A percentile compares a stretch with the other conserved stretches of the same genome.
Conservation (phyloP, 1,140 invertebrate species). For the Grapholita molesta region DNA sequence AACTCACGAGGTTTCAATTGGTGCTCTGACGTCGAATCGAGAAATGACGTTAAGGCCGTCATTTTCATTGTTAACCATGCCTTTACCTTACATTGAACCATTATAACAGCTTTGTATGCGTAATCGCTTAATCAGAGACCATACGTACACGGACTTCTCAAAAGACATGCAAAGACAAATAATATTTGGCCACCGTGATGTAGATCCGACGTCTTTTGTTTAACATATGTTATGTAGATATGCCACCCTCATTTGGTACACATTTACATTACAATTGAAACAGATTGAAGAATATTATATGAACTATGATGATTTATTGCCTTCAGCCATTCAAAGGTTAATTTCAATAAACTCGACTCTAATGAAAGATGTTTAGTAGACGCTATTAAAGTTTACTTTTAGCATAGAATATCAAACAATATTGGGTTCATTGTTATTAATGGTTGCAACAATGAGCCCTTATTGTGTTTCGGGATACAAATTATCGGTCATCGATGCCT, state of each 20-base stretch:
- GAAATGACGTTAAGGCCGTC: background rate
- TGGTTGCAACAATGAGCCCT: background rate
- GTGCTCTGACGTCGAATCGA: background rate
- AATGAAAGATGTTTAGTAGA: background rate
- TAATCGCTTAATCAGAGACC: no score
- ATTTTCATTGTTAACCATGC: background rate
- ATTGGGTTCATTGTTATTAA: conserved; percentile 7
- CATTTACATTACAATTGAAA: background rate
- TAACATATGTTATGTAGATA: background rate
- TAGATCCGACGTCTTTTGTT: background rate
- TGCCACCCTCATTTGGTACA: background rate
- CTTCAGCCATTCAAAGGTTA: background rate
- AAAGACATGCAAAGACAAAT: no score
- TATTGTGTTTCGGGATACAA: conserved; percentile 1
- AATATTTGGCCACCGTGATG: no score
- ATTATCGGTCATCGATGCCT: conserved; percentile 17
- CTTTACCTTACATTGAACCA: background rate
- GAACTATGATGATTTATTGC: background rate
- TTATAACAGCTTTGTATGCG: background rate
- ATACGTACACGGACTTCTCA: background rate
- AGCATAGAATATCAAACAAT: background rate
- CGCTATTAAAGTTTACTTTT: background rate
- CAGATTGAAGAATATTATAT: background rate
- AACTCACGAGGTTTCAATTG: background rate
- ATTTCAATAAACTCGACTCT: background rate